These are phyloP conservation scores for Acanthococcus lagerstroemiae DNA, from an alignment of 2,888 invertebrate species.

Conservation along the genomic window DNA sequence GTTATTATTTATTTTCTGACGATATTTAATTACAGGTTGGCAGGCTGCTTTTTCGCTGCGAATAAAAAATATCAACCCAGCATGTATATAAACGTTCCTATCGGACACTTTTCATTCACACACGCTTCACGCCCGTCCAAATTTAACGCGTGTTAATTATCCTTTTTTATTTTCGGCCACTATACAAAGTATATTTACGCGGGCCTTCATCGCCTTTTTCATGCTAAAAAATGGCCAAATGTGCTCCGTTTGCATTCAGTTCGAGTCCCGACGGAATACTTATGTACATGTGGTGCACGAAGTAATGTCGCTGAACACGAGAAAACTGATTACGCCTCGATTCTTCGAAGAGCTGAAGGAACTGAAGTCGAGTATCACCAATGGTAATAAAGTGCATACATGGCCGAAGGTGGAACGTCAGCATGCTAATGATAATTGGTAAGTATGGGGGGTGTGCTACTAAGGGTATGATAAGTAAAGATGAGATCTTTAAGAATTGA, in stretches of 20 bases:
- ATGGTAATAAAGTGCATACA: not conserved
- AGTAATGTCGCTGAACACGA: not conserved
- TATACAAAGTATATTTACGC: not conserved
- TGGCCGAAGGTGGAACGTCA: not conserved
- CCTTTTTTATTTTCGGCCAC: not conserved
- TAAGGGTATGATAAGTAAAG: not conserved
- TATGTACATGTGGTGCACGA: no score
- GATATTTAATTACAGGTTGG: not conserved
- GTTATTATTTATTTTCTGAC: not conserved
- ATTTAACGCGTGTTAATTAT: not conserved
- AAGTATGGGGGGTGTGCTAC: not conserved
- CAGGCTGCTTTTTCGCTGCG: no score
- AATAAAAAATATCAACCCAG: no score
- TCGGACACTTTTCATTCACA: not conserved
- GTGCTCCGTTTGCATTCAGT: no score
- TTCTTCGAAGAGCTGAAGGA: conserved; percentile 10
- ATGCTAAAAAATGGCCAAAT: no score
- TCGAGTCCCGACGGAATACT: no score
- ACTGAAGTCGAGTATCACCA: conserved; percentile 1
- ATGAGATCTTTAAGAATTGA: not conserved
- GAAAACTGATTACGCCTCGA: not conserved
- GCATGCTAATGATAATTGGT: not conserved
- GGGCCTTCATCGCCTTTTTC: not conserved
- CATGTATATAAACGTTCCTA: not conserved
- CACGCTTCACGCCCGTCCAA: not conserved